Conservation (phyloP, 2,888 invertebrate species). For the Nezara viridula region DNA sequence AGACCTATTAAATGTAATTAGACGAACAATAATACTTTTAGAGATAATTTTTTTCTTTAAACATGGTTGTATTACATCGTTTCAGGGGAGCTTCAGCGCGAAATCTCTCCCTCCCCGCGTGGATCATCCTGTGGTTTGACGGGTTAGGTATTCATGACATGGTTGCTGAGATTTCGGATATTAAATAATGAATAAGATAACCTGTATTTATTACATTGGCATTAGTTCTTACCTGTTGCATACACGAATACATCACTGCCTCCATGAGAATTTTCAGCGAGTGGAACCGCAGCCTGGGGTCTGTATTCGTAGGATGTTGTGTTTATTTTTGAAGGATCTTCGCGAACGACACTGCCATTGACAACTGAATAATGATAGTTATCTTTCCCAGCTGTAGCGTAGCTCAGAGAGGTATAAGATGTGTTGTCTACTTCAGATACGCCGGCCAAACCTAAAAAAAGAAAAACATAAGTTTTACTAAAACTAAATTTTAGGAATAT, state of each 20-base stretch:
- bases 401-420: constrained; percentile 84
- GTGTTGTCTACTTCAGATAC: constrained; percentile 75
- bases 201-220: background rate
- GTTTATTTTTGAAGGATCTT: constrained; percentile 75
- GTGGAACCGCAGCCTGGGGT: constrained; percentile 67
- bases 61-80: no score
- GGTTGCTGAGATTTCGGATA: no score
- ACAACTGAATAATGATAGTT: constrained; percentile 70
- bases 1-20: no score
- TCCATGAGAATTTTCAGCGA: constrained; percentile 65
- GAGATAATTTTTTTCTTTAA: no score
- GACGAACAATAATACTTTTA: no score
- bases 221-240: constrained; percentile 73
- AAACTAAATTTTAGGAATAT: no score
- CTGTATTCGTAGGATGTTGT: constrained; percentile 71
- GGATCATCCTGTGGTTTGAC: no score
- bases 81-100: no score
- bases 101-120: no score
- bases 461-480: no score
- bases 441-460: constrained; percentile 70
- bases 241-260: constrained; percentile 68
- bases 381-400: constrained; percentile 81
- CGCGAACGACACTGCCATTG: constrained; percentile 70
- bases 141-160: no score
- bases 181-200: background rate